These are phyloP conservation scores for Leptopilina drosophilae DNA, from an alignment of 2,888 invertebrate species.

Conservation along the genomic window DNA sequence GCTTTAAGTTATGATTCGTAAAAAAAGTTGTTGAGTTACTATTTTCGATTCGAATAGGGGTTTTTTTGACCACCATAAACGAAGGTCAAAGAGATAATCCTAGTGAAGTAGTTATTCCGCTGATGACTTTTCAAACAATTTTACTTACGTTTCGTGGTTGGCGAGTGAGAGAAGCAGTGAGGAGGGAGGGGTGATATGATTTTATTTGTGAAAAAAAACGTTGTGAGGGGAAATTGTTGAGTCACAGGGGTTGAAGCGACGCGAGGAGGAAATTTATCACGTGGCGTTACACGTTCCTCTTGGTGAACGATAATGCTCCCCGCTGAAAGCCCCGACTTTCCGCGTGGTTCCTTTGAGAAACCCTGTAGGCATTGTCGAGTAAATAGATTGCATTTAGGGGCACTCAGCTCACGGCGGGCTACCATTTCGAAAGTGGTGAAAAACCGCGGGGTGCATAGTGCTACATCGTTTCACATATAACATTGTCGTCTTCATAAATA, in stretches of 20 bases:
- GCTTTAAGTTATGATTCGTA: too few relatives aligned
- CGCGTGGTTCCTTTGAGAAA: constrained; percentile 54
- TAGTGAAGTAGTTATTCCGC: neutral
- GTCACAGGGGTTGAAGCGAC: constrained; percentile 28
- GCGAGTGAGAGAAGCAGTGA: too few relatives aligned
- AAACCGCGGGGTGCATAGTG: constrained; percentile 68
- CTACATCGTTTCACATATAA: constrained; percentile 42
- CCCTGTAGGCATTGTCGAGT: constrained; percentile 63
- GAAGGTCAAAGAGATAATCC: neutral
- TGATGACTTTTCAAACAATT: constrained; percentile 13
- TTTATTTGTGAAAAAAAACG: constrained; percentile 21
- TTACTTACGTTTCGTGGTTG: constrained; percentile 13
- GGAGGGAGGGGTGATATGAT: neutral
- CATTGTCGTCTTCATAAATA: constrained; percentile 37
- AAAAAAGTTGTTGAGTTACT: too few relatives aligned
- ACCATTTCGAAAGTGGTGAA: constrained; percentile 67
- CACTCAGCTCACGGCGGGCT: constrained; percentile 72
- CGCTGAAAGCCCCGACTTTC: constrained; percentile 52
- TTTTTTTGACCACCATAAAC: too few relatives aligned
- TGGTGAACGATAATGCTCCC: constrained; percentile 52
- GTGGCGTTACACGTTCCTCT: constrained; percentile 54
- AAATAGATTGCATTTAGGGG: constrained; percentile 71
- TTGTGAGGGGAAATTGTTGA: constrained; percentile 23
- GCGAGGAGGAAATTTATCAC: constrained; percentile 38
- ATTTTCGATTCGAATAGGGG: too few relatives aligned